A percentile compares a stretch with the other conserved stretches of the same genome.
Conservation (phyloP, 2,113 vertebrate genomes). For the Columba livia region DNA sequence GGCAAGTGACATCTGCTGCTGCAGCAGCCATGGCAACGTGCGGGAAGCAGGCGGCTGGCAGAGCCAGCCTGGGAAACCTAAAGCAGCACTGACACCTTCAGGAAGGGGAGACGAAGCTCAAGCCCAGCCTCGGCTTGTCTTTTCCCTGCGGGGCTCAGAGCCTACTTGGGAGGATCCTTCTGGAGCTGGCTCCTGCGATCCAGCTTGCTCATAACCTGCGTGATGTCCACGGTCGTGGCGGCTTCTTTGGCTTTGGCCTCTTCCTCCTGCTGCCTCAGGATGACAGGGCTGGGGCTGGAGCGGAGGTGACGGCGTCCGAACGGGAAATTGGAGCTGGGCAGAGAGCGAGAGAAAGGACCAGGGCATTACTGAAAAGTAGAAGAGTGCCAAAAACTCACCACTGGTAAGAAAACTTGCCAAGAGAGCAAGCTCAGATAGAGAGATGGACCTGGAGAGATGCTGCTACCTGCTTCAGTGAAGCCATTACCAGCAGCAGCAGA, state of each 20-base stretch:
- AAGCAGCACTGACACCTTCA: slow-evolving; percentile 68
- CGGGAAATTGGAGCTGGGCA: slow-evolving; percentile 75
- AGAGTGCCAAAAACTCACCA: background rate
- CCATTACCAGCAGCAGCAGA: background rate
- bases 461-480: background rate
- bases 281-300: slow-evolving; percentile 92
- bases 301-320: slow-evolving; percentile 86
- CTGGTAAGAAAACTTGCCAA: background rate
- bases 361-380: background rate
- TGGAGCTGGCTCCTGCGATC: slow-evolving; percentile 87
- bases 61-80: slow-evolving; percentile 10
- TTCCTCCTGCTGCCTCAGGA: slow-evolving; percentile 88
- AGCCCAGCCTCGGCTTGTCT: background rate
- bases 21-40: slow-evolving; percentile 22
- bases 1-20: background rate
- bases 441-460: background rate
- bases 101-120: slow-evolving; percentile 59
- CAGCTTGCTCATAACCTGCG: slow-evolving; percentile 99
- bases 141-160: slow-evolving; percentile 33
- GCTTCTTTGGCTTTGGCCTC: slow-evolving; percentile 89
- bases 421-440: background rate
- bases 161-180: slow-evolving; percentile 69
- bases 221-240: slow-evolving; percentile 90
- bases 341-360: background rate
- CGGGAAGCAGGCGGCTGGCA: background rate